These are phyloP conservation scores for Ptilonorhynchus violaceus DNA, from an alignment of 2,113 vertebrate species.

Conservation along the genomic window DNA sequence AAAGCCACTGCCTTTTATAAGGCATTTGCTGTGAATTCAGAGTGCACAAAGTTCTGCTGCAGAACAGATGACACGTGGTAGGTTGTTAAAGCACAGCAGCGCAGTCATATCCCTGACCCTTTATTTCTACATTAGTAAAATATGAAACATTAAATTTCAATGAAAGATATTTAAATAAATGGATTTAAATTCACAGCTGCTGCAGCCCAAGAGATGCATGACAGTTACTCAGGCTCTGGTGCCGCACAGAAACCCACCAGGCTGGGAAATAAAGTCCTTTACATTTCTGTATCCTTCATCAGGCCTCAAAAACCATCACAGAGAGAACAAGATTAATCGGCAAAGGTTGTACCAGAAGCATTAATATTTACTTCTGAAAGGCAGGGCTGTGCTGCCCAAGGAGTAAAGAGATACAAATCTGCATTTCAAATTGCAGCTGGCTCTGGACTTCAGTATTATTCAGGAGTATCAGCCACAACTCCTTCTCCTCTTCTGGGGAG, in stretches of 20 bases:
- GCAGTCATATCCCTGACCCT: neutral
- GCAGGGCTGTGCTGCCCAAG: neutral
- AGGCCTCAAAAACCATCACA: neutral
- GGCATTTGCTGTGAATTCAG: neutral
- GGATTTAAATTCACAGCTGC: neutral
- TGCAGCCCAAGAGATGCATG: neutral
- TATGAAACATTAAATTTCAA: neutral
- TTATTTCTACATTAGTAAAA: neutral
- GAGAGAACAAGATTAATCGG: neutral
- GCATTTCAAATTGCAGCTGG: neutral
- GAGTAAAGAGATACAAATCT: neutral
- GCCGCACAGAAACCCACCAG: neutral
- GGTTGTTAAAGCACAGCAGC: neutral
- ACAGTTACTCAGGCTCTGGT: neutral
- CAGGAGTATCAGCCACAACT: neutral
- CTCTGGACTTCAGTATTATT: neutral
- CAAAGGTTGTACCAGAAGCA: neutral
- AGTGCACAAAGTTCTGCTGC: neutral
- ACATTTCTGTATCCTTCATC: neutral
- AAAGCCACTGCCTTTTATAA: neutral
- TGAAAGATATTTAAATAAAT: neutral
- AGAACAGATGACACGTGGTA: neutral
- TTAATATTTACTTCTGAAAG: neutral
- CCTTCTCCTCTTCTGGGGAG: neutral
- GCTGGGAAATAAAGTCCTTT: neutral